These are phyloP conservation scores for Pardosa pseudoannulata DNA, from an alignment of 2,888 invertebrate species.

Conservation along the genomic window DNA sequence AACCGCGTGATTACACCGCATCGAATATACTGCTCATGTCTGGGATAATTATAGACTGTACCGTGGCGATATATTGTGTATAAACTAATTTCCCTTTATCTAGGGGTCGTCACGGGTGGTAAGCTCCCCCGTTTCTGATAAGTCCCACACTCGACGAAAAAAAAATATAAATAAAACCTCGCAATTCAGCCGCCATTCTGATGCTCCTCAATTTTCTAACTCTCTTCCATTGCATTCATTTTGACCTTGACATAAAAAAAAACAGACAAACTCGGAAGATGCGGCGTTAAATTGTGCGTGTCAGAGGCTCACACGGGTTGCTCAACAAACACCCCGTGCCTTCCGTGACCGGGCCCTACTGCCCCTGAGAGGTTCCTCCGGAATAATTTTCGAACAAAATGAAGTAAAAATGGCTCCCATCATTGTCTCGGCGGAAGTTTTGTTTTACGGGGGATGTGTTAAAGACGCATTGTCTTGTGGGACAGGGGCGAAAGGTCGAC, in stretches of 20 bases:
- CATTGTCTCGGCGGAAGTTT: neutral
- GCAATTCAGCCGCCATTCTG: neutral
- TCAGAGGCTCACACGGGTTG: neutral
- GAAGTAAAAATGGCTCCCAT: neutral
- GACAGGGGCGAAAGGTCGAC: neutral
- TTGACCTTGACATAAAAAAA: neutral
- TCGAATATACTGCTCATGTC: too few species aligned
- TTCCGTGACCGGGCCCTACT: slow-evolving; percentile 10
- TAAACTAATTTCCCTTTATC: too few species aligned
- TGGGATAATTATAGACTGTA: too few species aligned
- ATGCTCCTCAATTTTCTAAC: neutral
- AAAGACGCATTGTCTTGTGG: neutral
- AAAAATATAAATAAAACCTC: too few species aligned
- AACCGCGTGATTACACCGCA: too few species aligned
- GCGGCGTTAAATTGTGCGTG: neutral
- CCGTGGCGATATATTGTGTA: too few species aligned
- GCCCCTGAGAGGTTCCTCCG: neutral
- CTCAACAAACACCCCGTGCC: neutral
- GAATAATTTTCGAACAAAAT: slow-evolving; percentile 16
- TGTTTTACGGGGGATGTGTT: neutral
- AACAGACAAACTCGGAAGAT: neutral
- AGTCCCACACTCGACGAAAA: neutral
- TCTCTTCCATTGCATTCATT: neutral
- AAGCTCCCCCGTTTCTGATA: neutral
- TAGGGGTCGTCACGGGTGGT: neutral